Evolutionary conservation across 2,797 vertebrate genomes (phyloP), one percentile per base, ranked within the genome.

Genomic region (Takifugu rubripes): DNA sequence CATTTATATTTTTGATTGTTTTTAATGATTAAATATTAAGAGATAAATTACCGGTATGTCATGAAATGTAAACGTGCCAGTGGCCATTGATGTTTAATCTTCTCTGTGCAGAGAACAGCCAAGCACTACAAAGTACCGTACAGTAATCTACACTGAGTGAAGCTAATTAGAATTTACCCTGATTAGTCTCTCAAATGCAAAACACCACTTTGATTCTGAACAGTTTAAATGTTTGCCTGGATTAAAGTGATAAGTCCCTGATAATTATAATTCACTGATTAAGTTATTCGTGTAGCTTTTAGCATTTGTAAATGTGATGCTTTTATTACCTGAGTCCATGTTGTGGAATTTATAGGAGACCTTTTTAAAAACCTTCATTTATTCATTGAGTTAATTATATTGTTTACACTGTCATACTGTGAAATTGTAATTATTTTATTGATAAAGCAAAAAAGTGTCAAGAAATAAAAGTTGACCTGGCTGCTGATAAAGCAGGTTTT

Each of bases 51-150:
- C 46, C 5, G 57, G 24, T 2, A 42, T 36, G 26, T 7, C 27
- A 29, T 21, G 2, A 31, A 1, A 47, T 63, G 62, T 25, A 5
- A 44, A 51, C 24, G 16, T 40, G 8, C 53, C 44, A 21, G 24
- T 59, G 46, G 40, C 6, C 11, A 31, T 16, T 55, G 25, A 53
- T 48, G 16, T 49, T 8, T 64, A 6, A 59, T 69, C 44, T 25
- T 3, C 27, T 61, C 5, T 33, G 14, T 40, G 42, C 29, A 25
- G 40, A 3, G 56, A 27, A 46, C n/a, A 66, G 46, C 56, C 10
- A 31, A 24, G 16, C 46, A 40, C 10, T 8, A 7, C 21, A 53
- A 52, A 52, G n/a, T 44, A 17, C 16, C 63, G 25, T 42, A 17
- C 16, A 66, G 25, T 42, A 44, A 51, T 24, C 47, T 44, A 9